Evolutionary conservation across 2,113 vertebrate species (phyloP), one percentile per base, ranked within the genome.

Genomic region (Syrmaticus mikado): DNA sequence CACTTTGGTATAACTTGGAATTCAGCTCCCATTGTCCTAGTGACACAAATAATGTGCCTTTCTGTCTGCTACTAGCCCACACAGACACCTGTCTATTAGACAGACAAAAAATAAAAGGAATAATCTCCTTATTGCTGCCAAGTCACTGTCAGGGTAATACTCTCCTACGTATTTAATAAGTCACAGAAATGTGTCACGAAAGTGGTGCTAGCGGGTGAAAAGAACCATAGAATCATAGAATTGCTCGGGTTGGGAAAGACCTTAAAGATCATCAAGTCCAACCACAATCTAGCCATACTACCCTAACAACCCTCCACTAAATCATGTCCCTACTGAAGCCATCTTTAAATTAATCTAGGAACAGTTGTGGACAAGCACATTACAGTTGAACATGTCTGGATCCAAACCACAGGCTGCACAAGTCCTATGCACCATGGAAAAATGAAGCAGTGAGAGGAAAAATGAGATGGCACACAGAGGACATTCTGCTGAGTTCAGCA

Each of bases 71-170:
- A 2, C 36, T 67, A 38, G 28, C 43, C 55, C 60, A 75, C 41
- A 46, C 8, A 70, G 14, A 30, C 25, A 71, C 36, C 19, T 74
- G 12, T 46, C 32, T 62, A 66, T 36, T 19, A 74, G 76, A 79
- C 18, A 80, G 7, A 15, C 2, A 66, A 74, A 66, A 57, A 36
- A 88, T 55, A 67, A 72, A 66, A 40, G 36, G 14, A 87, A 74
- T 78, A 76, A 75, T 87, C 30, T 68, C 46, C 19, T 12, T 57
- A 1, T 40, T 85, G 40, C n/a, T 83, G 74, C 89, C 87, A 76
- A 95, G 34, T 91, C 77, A 73, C 53, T 90, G 82, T 80, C 46
- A 62, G 52, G 43, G 68, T 45, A 94, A 48, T 11, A 20, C 52
- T 91, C 92, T n/a, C 78, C 40, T 82, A 20, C 7, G 4, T 52